Conservation (phyloP, 2,888 invertebrate genomes). For the Cordilura impudica region DNA sequence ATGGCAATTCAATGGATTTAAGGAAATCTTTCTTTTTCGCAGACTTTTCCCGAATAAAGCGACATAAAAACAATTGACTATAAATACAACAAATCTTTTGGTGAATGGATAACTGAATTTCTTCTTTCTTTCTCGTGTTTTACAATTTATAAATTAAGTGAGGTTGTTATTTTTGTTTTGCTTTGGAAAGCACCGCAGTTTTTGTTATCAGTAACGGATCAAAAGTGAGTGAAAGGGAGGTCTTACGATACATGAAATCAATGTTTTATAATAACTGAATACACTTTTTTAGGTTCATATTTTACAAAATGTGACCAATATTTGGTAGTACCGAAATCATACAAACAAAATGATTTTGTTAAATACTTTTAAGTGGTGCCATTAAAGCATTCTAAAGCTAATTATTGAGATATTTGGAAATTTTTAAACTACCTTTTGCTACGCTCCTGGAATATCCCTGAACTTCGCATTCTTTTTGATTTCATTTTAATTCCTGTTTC, state of each 20-base stretch:
- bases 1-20: constrained; percentile 47
- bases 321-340: too few species aligned
- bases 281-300: too few species aligned
- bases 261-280: too few species aligned
- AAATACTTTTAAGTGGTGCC: too few species aligned
- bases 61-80: constrained; percentile 14
- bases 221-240: background rate
- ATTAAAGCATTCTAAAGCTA: too few species aligned
- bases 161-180: constrained; percentile 1
- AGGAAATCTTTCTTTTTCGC: constrained; percentile 40
- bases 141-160: constrained; percentile 22
- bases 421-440: background rate
- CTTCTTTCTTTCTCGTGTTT: constrained; percentile 24
- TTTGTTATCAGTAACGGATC: background rate
- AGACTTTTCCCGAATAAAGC: constrained; percentile 33
- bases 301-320: too few species aligned
- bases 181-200: background rate
- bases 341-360: too few species aligned
- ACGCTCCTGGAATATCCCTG: constrained; percentile 32
- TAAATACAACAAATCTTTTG: constrained; percentile 26
- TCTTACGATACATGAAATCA: too few species aligned
- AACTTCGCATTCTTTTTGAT: constrained; percentile 33
- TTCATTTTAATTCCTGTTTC: background rate
- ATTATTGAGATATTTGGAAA: background rate
- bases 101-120: constrained; percentile 24